phyloP scores from a whole-genome alignment of 2,888 invertebrate species.

The Ormyrus rosae region DNA sequence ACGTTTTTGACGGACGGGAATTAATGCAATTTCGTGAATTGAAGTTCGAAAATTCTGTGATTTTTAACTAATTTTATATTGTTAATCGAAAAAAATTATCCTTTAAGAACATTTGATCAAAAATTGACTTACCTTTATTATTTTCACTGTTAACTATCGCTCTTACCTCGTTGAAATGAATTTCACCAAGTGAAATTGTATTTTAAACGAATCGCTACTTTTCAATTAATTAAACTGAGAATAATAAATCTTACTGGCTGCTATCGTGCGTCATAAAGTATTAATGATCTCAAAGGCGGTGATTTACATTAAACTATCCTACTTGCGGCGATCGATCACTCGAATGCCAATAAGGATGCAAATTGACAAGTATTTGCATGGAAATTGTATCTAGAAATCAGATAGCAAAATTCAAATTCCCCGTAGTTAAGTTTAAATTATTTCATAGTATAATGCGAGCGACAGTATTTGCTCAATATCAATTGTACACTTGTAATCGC shows the following conservation, averaged over 20 bases:
- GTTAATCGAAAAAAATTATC: too few relatives aligned
- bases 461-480: not conserved
- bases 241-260: constrained; percentile 22
- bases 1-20: too few relatives aligned
- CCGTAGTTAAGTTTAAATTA: constrained; percentile 8
- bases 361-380: too few relatives aligned
- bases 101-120: not conserved
- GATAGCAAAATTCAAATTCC: not conserved
- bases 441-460: not conserved
- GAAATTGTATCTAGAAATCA: not conserved
- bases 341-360: not conserved
- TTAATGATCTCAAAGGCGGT: constrained; percentile 42
- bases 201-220: not conserved
- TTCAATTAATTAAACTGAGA: not conserved
- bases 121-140: not conserved
- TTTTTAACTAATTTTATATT: too few relatives aligned
- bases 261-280: constrained; percentile 24
- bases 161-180: not conserved
- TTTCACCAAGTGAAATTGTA: not conserved
- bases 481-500: not conserved
- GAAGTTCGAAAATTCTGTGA: too few relatives aligned
- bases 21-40: too few relatives aligned
- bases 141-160: not conserved
- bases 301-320: constrained; percentile 31
- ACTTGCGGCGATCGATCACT: constrained; percentile 1